Evolutionary conservation across 2,797 vertebrate genomes (phyloP), one percentile per base, ranked within the genome.

Genomic region (Oophaga sylvatica): DNA sequence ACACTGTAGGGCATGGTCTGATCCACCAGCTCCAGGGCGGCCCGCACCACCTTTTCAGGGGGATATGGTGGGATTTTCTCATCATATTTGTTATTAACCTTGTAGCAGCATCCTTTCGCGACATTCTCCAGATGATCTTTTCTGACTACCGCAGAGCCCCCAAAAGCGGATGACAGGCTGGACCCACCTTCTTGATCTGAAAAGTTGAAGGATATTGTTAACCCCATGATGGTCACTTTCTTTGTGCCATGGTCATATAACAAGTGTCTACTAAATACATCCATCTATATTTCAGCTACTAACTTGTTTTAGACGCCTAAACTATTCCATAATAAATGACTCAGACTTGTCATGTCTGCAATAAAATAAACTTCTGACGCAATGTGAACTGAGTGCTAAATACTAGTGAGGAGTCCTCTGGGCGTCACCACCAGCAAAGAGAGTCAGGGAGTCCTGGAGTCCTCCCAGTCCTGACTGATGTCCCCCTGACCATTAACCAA

Each of bases 31-130:
- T 80, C 68, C 31, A 92, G 20, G 0, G 97, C 97, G 3, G 93
- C 94, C 57, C 29, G 90, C 67, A 96, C 65, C 22, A 97, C 96
- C 26, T 91, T 81, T 1, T 0, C 0, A 5, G 63, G n/a, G 0
- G 92, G 87, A 7, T 90, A 92, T 0, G 96, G 95, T 0, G 88
- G 0, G 7, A 95, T 95, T 80, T 94, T 73, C 0, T 90, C 0
- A 12, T 97, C 97, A 0, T 96, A 93, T 16, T 90, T 89, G 91
- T 98, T 98, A 89, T 96, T 97, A 87, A 97, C 93, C 1, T 13
- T 15, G 92, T 95, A 97, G 35, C 71, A 0, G 85, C 95, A 45
- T 0, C 8, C 90, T 41, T 95, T 96, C 0, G 94, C 95, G 84
- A 97, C 94, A 0, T 93, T 85, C 71, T 87, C 91, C 56, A 98